These are phyloP conservation scores for Tetropium fuscum DNA, from an alignment of 2,888 invertebrate genomes.

Conservation along the genomic window DNA sequence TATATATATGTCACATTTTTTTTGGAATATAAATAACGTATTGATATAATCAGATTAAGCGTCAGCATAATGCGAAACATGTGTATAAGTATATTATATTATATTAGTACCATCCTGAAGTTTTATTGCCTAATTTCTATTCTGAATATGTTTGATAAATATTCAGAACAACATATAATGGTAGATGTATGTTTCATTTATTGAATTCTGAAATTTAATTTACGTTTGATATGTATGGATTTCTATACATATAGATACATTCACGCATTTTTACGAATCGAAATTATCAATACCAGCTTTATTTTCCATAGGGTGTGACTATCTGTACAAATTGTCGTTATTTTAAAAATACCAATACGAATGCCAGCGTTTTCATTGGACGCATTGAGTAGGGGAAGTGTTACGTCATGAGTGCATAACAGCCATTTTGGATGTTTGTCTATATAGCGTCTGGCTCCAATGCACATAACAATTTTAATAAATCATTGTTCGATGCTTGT, in stretches of 20 bases:
- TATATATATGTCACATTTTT: no score
- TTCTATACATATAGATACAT: slow-evolving; percentile 31
- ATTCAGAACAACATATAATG: no score
- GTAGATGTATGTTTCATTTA: no score
- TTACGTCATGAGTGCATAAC: slow-evolving; percentile 45
- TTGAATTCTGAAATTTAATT: no score
- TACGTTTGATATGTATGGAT: slow-evolving; percentile 28
- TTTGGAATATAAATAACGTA: no score
- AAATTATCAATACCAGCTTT: slow-evolving; percentile 39
- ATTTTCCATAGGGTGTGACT: slow-evolving; percentile 42
- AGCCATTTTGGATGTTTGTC: slow-evolving; percentile 49
- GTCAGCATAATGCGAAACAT: no score
- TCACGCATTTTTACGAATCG: slow-evolving; percentile 23
- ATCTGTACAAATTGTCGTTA: slow-evolving; percentile 37
- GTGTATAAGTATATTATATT: no score
- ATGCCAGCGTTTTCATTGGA: slow-evolving; percentile 44
- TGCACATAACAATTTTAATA: slow-evolving; percentile 44
- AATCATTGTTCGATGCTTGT: slow-evolving; percentile 40
- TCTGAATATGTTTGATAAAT: no score
- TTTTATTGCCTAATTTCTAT: no score
- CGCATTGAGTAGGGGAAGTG: slow-evolving; percentile 35
- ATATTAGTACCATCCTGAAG: no score
- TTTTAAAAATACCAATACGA: slow-evolving; percentile 43
- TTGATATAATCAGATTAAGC: no score
- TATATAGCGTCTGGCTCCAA: slow-evolving; percentile 39